These are phyloP conservation scores for Solenodon paradoxus DNA, from an alignment of 2,113 vertebrate species.

Conservation along the genomic window DNA sequence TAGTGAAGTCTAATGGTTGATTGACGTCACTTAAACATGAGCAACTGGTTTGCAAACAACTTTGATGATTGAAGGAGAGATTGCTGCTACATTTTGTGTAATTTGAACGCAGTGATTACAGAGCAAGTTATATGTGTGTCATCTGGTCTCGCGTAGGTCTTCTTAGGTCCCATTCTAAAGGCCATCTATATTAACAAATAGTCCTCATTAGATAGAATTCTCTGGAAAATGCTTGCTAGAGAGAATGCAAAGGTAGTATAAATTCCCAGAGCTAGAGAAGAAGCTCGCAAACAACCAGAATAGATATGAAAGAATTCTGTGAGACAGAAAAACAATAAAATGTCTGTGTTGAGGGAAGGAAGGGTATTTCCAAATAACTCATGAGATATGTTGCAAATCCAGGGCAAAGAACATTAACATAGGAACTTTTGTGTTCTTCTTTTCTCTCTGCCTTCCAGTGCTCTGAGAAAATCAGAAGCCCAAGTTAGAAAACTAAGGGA, in stretches of 20 bases:
- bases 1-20: not conserved
- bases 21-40: not conserved
- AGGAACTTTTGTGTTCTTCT: not conserved
- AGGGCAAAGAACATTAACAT: not conserved
- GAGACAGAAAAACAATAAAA: not conserved
- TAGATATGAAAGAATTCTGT: not conserved
- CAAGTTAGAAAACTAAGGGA: not conserved
- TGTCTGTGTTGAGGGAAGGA: fast-evolving
- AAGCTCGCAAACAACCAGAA: not conserved
- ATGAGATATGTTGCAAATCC: not conserved
- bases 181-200: not conserved
- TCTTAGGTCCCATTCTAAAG: not conserved
- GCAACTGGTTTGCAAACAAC: not conserved
- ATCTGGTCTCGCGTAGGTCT: not conserved
- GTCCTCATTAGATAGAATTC: not conserved
- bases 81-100: not conserved
- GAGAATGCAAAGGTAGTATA: not conserved
- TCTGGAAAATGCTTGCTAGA: not conserved
- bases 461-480: not conserved
- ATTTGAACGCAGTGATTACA: not conserved
- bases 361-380: not conserved
- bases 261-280: not conserved
- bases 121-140: not conserved
- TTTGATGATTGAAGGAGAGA: not conserved
- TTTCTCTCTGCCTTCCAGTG: not conserved